Percentiles rank a stretch among this genome's conserved stretches.
Evolutionary conservation across 1,140 invertebrate genomes (phyloP).

Genomic region (Cyphomyrmex costatus): DNA sequence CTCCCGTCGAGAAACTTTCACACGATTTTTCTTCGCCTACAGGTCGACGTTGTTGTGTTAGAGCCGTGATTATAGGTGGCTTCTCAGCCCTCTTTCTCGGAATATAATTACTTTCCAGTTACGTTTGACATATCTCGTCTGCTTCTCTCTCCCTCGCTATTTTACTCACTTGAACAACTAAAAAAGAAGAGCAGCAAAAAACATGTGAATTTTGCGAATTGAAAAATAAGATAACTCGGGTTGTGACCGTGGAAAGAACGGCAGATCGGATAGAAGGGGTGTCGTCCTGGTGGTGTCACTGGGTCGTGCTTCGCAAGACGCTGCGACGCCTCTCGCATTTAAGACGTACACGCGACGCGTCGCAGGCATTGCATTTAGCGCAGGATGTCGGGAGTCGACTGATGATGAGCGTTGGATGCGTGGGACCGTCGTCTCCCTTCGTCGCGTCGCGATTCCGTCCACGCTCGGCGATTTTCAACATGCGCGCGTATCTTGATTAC

Average conservation of each 20-base stretch:
- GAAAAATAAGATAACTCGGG: neutral
- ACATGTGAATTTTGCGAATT: neutral
- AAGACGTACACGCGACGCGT: conserved; percentile 42
- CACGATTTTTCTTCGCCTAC: conserved; percentile 13
- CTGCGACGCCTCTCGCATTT: conserved; percentile 53
- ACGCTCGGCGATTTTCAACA: conserved; percentile 57
- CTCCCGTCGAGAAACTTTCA: conserved; percentile 15
- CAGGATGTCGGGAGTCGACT: conserved; percentile 30
- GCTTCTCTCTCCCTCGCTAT: neutral
- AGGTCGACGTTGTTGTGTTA: neutral
- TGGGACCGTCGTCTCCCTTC: conserved; percentile 35
- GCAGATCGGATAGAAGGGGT: neutral
- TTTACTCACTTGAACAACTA: neutral
- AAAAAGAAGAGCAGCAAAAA: neutral
- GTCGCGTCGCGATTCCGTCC: conserved; percentile 28
- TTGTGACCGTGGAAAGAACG: neutral
- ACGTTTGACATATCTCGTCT: neutral
- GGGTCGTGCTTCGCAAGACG: conserved; percentile 27
- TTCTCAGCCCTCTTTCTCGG: neutral
- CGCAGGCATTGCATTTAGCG: conserved; percentile 32
- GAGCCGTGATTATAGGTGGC: neutral
- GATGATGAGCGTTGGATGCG: conserved; percentile 44
- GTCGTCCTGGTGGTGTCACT: conserved; percentile 25
- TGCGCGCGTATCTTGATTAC: conserved; percentile 58
- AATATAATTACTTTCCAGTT: conserved; percentile 38